phyloP scores from a whole-genome alignment of 2,888 invertebrate species.

The Drosophila antonietae region DNA sequence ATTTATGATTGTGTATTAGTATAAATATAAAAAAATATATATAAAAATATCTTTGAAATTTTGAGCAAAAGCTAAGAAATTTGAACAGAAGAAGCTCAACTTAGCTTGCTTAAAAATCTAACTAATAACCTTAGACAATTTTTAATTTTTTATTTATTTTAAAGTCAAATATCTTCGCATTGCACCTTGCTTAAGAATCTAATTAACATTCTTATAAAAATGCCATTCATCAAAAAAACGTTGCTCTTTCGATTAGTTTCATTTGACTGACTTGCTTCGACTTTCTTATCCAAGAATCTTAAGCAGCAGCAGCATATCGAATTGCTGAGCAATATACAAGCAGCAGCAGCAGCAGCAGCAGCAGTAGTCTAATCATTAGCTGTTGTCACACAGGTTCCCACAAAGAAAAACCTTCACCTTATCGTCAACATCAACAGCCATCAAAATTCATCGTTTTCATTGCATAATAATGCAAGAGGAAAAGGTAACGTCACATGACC shows the following conservation, averaged over 20 bases:
- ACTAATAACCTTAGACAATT: neutral
- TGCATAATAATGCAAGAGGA: constrained; percentile 48
- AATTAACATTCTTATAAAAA: constrained; percentile 2
- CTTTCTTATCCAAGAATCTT: constrained; percentile 31
- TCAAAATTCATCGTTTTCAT: constrained; percentile 49
- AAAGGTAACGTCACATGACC: constrained; percentile 26
- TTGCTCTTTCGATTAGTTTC: constrained; percentile 56
- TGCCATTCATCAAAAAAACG: constrained; percentile 5
- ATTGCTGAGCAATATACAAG: constrained; percentile 52
- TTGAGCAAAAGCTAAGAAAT: no score
- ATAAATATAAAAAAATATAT: no score
- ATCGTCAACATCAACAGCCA: constrained; percentile 61
- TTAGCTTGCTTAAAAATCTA: neutral
- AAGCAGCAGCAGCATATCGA: constrained; percentile 49
- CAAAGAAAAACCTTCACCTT: constrained; percentile 23
- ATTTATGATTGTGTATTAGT: neutral
- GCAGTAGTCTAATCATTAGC: constrained; percentile 57
- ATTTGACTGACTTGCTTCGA: constrained; percentile 21
- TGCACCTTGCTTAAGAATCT: neutral
- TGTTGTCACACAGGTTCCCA: constrained; percentile 59
- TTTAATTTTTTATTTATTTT: neutral
- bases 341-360: constrained; percentile 35
- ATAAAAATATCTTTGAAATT: no score
- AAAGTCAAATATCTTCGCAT: neutral
- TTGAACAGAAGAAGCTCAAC: neutral